A percentile compares a stretch with the other conserved stretches of the same genome.
phyloP scores from a whole-genome alignment of 53 echinoderm and acorn worm genomes.

The Temnopleurus reevesii region DNA sequence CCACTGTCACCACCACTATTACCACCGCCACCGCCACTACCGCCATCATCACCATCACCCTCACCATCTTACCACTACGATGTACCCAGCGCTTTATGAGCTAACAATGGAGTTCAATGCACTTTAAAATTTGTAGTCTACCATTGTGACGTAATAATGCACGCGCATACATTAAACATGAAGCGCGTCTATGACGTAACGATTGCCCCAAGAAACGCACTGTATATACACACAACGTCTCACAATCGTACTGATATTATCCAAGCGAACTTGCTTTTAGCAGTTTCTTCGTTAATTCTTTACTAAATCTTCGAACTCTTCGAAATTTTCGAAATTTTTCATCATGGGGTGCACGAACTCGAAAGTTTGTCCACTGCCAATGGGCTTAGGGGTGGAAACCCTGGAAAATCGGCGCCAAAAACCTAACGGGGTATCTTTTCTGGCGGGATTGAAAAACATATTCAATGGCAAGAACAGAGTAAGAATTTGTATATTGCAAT shows the following conservation, averaged over 20 bases:
- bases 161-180: background rate
- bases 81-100: no score
- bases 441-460: background rate
- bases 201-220: background rate
- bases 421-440: background rate
- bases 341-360: conserved; percentile 13
- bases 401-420: background rate
- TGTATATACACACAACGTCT: no score
- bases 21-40: no score
- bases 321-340: background rate
- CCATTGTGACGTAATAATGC: background rate
- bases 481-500: no score
- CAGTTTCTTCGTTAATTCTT: background rate
- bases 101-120: no score
- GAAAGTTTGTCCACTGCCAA: background rate
- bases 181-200: background rate
- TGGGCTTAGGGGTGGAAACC: background rate
- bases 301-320: background rate
- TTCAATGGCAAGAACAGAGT: background rate
- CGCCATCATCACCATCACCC: no score
- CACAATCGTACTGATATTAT: background rate
- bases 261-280: background rate
- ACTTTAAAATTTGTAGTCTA: no score
- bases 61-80: no score
- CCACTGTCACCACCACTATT: no score